Base-by-base conservation (phyloP, 2,888 invertebrate species). In the Papilio gigon region DNA sequence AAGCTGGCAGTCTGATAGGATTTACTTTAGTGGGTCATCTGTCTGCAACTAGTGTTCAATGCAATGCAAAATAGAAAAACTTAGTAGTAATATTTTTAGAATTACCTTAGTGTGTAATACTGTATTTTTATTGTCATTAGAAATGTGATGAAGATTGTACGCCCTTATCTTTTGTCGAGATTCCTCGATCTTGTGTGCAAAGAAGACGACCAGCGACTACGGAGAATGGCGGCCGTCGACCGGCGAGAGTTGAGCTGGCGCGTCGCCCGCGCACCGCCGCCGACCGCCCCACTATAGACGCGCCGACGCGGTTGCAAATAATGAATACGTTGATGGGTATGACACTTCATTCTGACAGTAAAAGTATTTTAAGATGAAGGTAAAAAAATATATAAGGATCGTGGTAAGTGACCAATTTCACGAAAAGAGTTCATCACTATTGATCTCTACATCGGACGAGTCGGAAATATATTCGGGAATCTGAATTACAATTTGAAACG, bases 241-340 rank as follows among this genome's bases (percentile, higher is more conserved):
- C 87, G 0, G 17, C 67, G 0, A 76, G 81, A 11, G 78, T 79
- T 0, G 64, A 69, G n/a, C 42, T 86, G n/a, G 82, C 81, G 0
- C 75, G 71, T 5, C 75, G 91, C 50, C 90, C 91, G 0, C 78
- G 75, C 30, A 91, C 91, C 0, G 90, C 90, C 0, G 70, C 79
- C 2, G 83, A 82, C 0, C 76, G 78, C 6, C 76, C 82, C 0
- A 65, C 66, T 30, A 73, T 78, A 14, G 82, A 83, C 9, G 78
- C 79, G 4, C 83, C 83, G 0, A 83, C 84, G n/a, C 82, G 85
- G 60, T 80, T 91, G 22, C 84, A 89, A 71, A 85, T 89, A 71
- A 70, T 91, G 63, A 88, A 88, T 71, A 89, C 90, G 0, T 80
- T 90, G n/a, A 83, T 90, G 85, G 90, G 90, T 89, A 76, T 30